Conservation (phyloP, 2,113 vertebrate genomes). For the Castor canadensis region DNA sequence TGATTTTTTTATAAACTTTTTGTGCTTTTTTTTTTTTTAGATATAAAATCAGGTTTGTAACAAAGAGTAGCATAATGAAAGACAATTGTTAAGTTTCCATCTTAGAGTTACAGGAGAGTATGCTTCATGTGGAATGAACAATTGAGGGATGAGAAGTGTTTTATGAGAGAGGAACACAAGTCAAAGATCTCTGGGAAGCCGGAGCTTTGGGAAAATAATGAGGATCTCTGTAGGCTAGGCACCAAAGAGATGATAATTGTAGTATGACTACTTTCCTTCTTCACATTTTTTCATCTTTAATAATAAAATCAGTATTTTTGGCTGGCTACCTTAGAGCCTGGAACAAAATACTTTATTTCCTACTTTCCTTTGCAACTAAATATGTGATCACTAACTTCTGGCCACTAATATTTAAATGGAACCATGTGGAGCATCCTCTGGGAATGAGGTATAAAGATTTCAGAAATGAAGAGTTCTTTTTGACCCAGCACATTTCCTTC, state of each 20-base stretch:
- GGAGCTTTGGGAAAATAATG: not conserved
- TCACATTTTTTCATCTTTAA: not conserved
- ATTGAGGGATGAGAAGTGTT: not conserved
- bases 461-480: not conserved
- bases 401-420: not conserved
- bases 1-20: constrained; percentile 1
- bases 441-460: not conserved
- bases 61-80: not conserved
- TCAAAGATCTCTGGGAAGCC: not conserved
- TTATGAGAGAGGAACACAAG: no score
- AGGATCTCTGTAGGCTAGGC: not conserved
- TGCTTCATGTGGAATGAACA: accelerated
- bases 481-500: not conserved
- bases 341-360: not conserved
- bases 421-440: not conserved
- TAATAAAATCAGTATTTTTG: not conserved
- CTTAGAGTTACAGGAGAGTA: not conserved
- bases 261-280: not conserved
- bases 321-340: not conserved
- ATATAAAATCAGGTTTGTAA: not conserved
- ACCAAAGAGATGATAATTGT: not conserved
- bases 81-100: not conserved
- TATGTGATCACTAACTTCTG: not conserved
- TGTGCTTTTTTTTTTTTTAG: constrained; percentile 13
- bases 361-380: not conserved